Conservation (phyloP, 35 echinoderm and acorn worm genomes). For the Diadema setosum region DNA sequence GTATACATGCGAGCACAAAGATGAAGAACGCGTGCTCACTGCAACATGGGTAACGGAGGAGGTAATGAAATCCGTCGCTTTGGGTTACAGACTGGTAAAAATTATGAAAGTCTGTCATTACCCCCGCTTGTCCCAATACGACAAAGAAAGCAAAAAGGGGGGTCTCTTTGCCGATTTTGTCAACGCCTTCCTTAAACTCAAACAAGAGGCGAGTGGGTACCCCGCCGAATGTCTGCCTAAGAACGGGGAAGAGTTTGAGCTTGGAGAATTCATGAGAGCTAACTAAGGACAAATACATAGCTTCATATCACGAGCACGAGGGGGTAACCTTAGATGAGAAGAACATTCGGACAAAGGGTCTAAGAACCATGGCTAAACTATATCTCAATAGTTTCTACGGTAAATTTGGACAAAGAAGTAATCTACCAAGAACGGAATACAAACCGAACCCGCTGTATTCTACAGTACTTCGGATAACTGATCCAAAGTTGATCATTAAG, state of each 20-base stretch:
- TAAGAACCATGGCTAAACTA: background rate
- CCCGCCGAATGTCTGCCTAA: background rate
- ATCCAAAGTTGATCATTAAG: background rate
- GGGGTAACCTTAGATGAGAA: background rate
- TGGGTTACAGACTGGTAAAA: constrained; percentile 14
- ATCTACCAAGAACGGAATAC: background rate
- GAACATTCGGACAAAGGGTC: background rate
- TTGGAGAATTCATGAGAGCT: background rate
- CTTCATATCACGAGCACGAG: background rate
- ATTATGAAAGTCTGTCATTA: constrained; percentile 66
- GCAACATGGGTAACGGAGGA: constrained; percentile 64
- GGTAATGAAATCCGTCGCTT: constrained; percentile 19
- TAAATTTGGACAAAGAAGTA: background rate
- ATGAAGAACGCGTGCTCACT: background rate
- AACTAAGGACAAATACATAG: background rate
- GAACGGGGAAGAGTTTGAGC: background rate
- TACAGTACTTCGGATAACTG: background rate
- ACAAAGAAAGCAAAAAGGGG: background rate
- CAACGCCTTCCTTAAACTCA: background rate
- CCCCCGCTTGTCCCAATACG: too few relatives aligned
- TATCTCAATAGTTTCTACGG: background rate
- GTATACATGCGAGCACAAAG: background rate
- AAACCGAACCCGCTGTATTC: background rate
- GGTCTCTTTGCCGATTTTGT: background rate
- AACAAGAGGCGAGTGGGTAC: background rate